A percentile compares a stretch with the other conserved stretches of the same genome.
These are phyloP conservation scores for Sarotherodon lohbergeri DNA, from an alignment of 2,113 vertebrate genomes.

Conservation along the genomic window DNA sequence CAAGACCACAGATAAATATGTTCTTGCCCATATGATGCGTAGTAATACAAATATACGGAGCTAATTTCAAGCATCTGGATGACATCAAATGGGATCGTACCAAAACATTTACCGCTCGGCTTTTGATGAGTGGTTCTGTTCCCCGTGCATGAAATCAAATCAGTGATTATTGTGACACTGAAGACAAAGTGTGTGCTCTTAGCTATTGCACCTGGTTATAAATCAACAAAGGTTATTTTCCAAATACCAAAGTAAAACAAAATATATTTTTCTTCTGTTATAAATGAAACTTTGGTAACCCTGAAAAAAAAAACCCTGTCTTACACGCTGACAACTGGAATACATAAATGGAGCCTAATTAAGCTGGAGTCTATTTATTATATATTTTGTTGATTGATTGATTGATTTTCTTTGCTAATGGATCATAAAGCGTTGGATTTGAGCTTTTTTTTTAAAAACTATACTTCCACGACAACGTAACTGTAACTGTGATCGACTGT, in stretches of 20 bases:
- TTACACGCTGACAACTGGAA: neutral
- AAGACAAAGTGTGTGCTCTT: constrained; percentile 51
- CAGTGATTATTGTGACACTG: constrained; percentile 50
- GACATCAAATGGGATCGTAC: constrained; percentile 20
- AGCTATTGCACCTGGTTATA: constrained; percentile 22
- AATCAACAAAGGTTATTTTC: constrained; percentile 2
- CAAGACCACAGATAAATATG: neutral
- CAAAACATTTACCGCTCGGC: constrained; percentile 7
- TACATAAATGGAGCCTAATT: neutral
- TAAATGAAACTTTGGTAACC: neutral
- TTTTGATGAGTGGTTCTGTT: constrained; percentile 50
- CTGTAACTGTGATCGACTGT: neutral
- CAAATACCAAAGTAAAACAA: constrained; percentile 7
- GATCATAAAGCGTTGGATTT: neutral
- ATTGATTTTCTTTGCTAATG: neutral
- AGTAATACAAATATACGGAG: constrained; percentile 9
- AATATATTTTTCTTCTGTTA: neutral
- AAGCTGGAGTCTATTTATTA: neutral
- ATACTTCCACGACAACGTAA: neutral
- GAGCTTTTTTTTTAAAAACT: neutral
- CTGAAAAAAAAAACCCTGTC: neutral
- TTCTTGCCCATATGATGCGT: neutral
- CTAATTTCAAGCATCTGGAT: constrained; percentile 47
- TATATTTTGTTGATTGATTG: neutral
- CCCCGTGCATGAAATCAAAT: constrained; percentile 44